Base-by-base conservation (phyloP, 2,113 vertebrate species). In the Artemisiospiza belli region DNA sequence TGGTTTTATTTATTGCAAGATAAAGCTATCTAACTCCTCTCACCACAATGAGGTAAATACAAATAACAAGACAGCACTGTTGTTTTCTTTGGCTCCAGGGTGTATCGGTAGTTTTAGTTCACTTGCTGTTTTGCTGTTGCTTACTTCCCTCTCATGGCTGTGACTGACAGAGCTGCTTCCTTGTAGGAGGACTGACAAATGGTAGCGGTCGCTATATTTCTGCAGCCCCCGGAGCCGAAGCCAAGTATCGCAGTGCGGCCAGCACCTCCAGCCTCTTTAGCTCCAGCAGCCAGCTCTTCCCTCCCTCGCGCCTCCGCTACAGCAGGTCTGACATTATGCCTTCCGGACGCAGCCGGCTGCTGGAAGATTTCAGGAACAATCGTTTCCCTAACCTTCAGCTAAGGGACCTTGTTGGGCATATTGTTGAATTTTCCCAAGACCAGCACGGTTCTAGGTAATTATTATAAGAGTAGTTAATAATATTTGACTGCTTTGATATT, bases 351-450 rank as follows among this genome's bases (percentile, higher is more conserved):
- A 99, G 99, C 91, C 98, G 99, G 9, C 92, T 99, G 47, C 96
- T 99, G 90, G 99, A 99, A 96, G 99, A 99, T 97, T 99, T 99
- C 97, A 98, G 99, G 92, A 99, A 99, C 96, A 99, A 99, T 96
- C 99, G 99, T 63, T 99, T 99, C 96, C 99, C 99, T 46, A 99
- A 99, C 92, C 99, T 99, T 41, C 99, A 99, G 30, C 98, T 99
- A 51, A 98, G 99, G 88, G 99, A 99, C 96, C 98, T 99, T 90
- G 98, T 99, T 24, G 99, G 99, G 72, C 99, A 99, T 97, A 99
- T 99, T 97, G 99, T 99, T 96, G 99, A 99, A 84, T 99, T 99
- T 97, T 99, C 99, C 83, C 99, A 99, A 97, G 99, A 99, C 97
- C 99, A 99, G 92, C 99, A 99, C 68, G 99, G 99, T 78, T 99